These are phyloP conservation scores for Asobara japonica DNA, from an alignment of 1,140 invertebrate species.

Conservation along the genomic window DNA sequence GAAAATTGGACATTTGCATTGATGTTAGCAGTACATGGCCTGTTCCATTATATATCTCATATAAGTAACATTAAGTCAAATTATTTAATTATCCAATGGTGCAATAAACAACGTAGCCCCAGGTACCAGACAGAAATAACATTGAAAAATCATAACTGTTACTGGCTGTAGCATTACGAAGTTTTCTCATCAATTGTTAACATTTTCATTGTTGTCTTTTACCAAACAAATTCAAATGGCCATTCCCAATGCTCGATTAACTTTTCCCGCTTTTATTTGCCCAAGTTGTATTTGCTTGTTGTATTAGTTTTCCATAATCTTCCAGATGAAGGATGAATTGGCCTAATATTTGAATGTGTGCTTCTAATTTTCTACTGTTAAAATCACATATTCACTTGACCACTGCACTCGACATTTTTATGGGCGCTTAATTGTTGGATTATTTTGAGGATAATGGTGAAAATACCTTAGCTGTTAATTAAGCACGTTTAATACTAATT, in stretches of 20 bases:
- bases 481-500: not conserved
- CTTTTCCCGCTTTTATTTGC: not conserved
- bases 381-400: not conserved
- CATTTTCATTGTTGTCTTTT: not conserved
- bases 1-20: slow-evolving; percentile 46
- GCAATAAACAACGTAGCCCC: slow-evolving; percentile 18
- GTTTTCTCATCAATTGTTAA: not conserved
- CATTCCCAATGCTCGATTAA: not conserved
- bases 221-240: not conserved
- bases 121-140: slow-evolving; percentile 37
- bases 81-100: slow-evolving; percentile 17
- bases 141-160: slow-evolving; percentile 37
- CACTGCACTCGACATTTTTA: not conserved
- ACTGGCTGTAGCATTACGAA: slow-evolving; percentile 27
- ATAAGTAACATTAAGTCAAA: not conserved
- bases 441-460: not conserved
- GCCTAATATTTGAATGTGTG: not conserved
- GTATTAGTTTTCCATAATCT: not conserved
- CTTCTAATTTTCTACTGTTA: not conserved
- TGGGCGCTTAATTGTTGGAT: not conserved
- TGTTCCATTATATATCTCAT: slow-evolving; percentile 2
- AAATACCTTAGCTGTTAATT: not conserved
- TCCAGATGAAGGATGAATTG: not conserved
- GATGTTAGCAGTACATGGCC: slow-evolving; percentile 40
- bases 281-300: not conserved